Evolutionary conservation across 2,113 vertebrate genomes (phyloP).

Genomic region (Erythrocercus mccallii): DNA sequence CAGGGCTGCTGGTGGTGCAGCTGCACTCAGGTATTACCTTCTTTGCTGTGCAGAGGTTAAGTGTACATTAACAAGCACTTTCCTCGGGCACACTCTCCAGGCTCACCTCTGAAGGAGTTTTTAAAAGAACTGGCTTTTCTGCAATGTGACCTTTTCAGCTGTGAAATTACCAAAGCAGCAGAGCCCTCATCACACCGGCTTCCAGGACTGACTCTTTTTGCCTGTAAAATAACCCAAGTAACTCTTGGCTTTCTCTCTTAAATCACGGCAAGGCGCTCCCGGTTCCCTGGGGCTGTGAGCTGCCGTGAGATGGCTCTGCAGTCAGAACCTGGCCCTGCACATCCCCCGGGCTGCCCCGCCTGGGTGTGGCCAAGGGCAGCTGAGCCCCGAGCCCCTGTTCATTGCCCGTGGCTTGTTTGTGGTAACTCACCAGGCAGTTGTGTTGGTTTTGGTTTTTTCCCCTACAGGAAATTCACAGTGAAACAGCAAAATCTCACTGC

Average conservation of each 20-base stretch:
- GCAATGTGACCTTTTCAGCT: background rate
- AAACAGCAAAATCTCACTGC: background rate
- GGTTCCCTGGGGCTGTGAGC: rapidly evolving
- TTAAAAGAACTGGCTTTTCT: background rate
- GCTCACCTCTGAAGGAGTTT: background rate
- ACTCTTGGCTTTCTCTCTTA: background rate
- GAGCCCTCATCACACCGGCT: background rate
- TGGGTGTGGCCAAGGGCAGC: no score
- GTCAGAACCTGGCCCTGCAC: rapidly evolving
- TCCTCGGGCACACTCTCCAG: background rate
- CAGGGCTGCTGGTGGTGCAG: background rate
- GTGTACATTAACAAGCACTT: background rate
- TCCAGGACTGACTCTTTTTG: background rate
- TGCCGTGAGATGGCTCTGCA: no score
- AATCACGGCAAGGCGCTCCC: background rate
- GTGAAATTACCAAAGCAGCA: background rate
- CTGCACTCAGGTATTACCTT: background rate
- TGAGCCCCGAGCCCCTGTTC: no score
- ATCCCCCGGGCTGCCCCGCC: background rate
- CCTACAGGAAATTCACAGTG: background rate
- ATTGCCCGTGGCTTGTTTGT: background rate
- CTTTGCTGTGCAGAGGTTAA: background rate
- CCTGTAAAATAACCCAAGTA: background rate
- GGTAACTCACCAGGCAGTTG: background rate
- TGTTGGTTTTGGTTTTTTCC: no score